Base-by-base conservation (phyloP, 2,888 invertebrate genomes). In the Nesidiocoris tenuis region DNA sequence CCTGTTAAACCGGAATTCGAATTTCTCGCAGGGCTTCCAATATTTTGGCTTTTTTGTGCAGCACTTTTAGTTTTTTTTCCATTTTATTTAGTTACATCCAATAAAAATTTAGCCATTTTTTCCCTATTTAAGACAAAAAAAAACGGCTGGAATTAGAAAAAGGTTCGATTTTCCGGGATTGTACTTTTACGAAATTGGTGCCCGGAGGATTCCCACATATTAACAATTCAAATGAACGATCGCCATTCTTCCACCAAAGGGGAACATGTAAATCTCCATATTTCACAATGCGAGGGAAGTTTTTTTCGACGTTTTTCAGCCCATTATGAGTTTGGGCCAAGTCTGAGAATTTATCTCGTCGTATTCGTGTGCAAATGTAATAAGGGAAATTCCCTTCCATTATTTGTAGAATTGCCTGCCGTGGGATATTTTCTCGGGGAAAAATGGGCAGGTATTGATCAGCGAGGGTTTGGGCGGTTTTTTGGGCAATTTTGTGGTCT, bases 141-240 rank as follows among this genome's bases (percentile, higher is more conserved):
- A n/a, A n/a, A n/a, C n/a, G n/a, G n/a, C n/a, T n/a, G n/a, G n/a
- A n/a, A n/a, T n/a, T n/a, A n/a, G n/a, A n/a, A n/a, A n/a, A n/a
- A n/a, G n/a, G n/a, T n/a, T n/a, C n/a, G n/a, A n/a, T n/a, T n/a
- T n/a, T n/a, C n/a, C n/a, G n/a, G n/a, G n/a, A n/a, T n/a, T n/a
- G n/a, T n/a, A n/a, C n/a, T n/a, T n/a, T n/a, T n/a, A n/a, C n/a
- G n/a, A n/a, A n/a, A n/a, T n/a, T n/a, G n/a, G n/a, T n/a, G n/a
- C n/a, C n/a, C n/a, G n/a, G 61, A 72, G 21, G 72, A 72, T 63
- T 61, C 23, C 22, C 61, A 55, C 54, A 17, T 72, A 72, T 72
- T 72, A 61, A 72, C 72, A 72, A 72, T 72, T 72, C 72, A 72
- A 72, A 72, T 72, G 72, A 72, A 72, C 61, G 61, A 72, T 72